Percentiles rank a stretch among this genome's conserved stretches.
phyloP scores from a whole-genome alignment of 2,888 invertebrate genomes.

The Schrankia costaestrigalis region DNA sequence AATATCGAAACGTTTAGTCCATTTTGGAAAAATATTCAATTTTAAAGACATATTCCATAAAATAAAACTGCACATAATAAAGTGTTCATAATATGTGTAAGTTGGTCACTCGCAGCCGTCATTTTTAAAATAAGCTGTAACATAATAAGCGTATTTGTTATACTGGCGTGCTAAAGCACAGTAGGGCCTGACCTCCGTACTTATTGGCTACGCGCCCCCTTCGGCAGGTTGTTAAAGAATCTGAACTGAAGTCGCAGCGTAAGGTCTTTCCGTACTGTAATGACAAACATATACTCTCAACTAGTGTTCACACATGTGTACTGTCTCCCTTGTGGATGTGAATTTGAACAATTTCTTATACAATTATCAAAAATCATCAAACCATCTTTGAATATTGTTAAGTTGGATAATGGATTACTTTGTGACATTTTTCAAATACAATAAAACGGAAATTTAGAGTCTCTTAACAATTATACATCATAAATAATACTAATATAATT shows the following conservation, averaged over 20 bases:
- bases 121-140: conserved; percentile 54
- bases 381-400: too few species aligned
- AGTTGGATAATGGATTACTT: too few species aligned
- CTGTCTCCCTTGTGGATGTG: conserved; percentile 23
- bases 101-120: conserved; percentile 50
- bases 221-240: conserved; percentile 96
- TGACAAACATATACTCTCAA: conserved; percentile 76
- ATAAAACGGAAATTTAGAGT: too few species aligned
- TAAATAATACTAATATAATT: too few species aligned
- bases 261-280: conserved; percentile 97
- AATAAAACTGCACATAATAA: conserved; percentile 65
- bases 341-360: conserved; percentile 33
- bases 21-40: too few species aligned
- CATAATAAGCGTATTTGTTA: conserved; percentile 75
- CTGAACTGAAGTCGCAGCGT: conserved; percentile 96
- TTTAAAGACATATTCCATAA: conserved; percentile 3
- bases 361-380: conserved; percentile 1
- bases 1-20: too few species aligned
- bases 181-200: conserved; percentile 64
- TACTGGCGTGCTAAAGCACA: conserved; percentile 67
- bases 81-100: conserved; percentile 49
- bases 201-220: conserved; percentile 92
- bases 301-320: conserved; percentile 45
- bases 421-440: too few species aligned
- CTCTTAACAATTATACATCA: too few species aligned